Evolutionary conservation across 2,797 vertebrate species (phyloP), one percentile per base, ranked within the genome.

Genomic region (Mormyrops attenuatus): DNA sequence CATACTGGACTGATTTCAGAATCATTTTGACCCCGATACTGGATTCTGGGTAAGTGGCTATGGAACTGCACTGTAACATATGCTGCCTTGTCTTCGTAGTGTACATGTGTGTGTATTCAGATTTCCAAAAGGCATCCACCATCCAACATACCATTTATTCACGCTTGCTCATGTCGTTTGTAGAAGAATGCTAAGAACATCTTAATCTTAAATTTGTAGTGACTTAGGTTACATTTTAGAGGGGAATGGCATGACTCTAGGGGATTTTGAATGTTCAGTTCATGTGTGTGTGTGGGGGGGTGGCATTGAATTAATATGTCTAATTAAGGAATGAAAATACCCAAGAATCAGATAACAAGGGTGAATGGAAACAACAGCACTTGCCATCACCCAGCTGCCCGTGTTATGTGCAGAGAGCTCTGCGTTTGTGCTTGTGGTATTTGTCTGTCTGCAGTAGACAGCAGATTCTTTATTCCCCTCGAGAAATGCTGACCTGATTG

Each of bases 401-500:
- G 3, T 80, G 6, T 44, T 80, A n/a, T 26, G 73, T 80, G 38
- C 38, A n/a, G 34, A n/a, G 38, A n/a, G 17, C 73, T 77, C 69
- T 80, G 38, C 1, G 63, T 38, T 69, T 34, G 5, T 20, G 38
- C 15, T 44, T 11, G 13, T 47, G 41, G 38, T 22, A 82, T 47
- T 47, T 82, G 77, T 44, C 41, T 80, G 38, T 80, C 73, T 9
- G 73, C 73, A 44, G 20, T n/a, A 80, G 73, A 80, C 38, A 80
- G 15, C 38, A 82, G 77, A 44, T 47, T 82, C 41, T 44, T 47
- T 7, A 20, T 82, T 41, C 20, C 77, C 7, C 77, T 82, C 2
- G 77, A 44, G 38, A 82, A 82, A 82, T 47, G 77, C 77, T 47
- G 77, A 82, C 77, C 77, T 82, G 77, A 82, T 82, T 82, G 77